A percentile compares a stretch with the other conserved stretches of the same genome.
phyloP scores from a whole-genome alignment of 2,113 vertebrate genomes.

The Lanius collurio region DNA sequence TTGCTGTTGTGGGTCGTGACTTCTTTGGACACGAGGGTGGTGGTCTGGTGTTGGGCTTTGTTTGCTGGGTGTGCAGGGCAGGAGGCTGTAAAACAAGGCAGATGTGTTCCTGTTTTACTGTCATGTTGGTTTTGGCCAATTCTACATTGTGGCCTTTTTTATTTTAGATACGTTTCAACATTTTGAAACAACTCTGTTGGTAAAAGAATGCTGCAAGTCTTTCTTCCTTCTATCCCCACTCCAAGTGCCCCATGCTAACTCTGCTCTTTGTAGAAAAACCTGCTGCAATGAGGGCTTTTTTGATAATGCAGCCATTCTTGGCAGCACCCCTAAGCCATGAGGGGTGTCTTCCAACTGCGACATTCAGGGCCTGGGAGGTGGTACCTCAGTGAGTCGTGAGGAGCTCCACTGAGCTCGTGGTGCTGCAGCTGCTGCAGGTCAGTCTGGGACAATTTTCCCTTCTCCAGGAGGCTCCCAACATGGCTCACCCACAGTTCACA shows the following conservation, averaged over 20 bases:
- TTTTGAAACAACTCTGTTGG: not conserved
- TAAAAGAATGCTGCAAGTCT: not conserved
- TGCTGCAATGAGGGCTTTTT: not conserved
- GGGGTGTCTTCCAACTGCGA: not conserved
- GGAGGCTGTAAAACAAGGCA: not conserved
- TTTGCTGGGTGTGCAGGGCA: not conserved
- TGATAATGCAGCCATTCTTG: not conserved
- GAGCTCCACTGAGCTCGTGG: not conserved
- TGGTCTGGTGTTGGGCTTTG: not conserved
- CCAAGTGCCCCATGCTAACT: not conserved
- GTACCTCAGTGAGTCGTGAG: not conserved
- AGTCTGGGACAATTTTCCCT: not conserved
- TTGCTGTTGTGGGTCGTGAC: not conserved
- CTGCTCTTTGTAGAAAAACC: not conserved
- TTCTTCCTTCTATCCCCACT: not conserved
- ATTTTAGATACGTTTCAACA: not conserved
- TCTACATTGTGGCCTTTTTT: not conserved
- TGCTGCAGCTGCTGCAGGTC: not conserved
- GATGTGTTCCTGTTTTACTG: not conserved
- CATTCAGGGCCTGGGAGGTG: rapidly evolving
- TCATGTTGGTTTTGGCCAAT: not conserved
- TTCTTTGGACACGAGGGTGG: not conserved
- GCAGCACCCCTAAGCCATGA: not conserved
- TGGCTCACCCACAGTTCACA: not conserved
- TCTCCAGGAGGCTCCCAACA: not conserved